Base-by-base conservation (phyloP, 2,113 vertebrate genomes). In the Oncorhynchus mykiss region DNA sequence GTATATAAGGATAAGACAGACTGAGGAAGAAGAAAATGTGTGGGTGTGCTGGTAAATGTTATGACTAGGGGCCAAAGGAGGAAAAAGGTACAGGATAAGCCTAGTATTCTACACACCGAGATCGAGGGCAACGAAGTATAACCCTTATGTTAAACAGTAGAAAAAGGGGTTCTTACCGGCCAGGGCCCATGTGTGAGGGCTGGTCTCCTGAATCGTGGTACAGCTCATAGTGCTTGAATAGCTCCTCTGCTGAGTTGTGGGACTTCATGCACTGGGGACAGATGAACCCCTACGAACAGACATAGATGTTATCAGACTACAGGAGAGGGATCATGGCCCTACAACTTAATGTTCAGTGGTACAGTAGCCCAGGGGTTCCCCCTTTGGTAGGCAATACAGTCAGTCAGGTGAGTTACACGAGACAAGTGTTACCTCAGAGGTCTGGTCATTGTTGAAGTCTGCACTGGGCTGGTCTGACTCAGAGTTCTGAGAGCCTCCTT, bases 201-300 rank as follows among this genome's bases (percentile, higher is more conserved):
- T 96, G 95, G 81, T 95, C 95, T 84, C 94, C 95, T 8, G 95
- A 92, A 75, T 98, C 96, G 65, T 99, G 98, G 89, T 95, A 97
- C 70, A 96, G 94, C 90, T 98, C 94, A 84, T 99, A 99, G 91
- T 99, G 98, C 83, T 98, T 97, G 89, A 97, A 99, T 73, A 99
- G 95, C 83, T 99, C 98, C 86, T 99, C 97, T 6, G 97, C 97
- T 80, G 97, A 98, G 91, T 93, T 97, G 89, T 98, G 97, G 76
- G 98, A 97, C 90, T 99, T 99, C 98, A 99, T 99, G 89, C 97
- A 99, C 84, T 98, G 96, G 67, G 98, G 98, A 93, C 98, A 99
- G 91, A 99, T 99, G 90, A 99, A 99, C 66, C 98, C 98, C 98
- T 99, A 85, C 25, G 87, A 20, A 81, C 68, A 82, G 25, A 85